phyloP scores from a whole-genome alignment of 2,888 invertebrate species.

The Ligdia adustata region DNA sequence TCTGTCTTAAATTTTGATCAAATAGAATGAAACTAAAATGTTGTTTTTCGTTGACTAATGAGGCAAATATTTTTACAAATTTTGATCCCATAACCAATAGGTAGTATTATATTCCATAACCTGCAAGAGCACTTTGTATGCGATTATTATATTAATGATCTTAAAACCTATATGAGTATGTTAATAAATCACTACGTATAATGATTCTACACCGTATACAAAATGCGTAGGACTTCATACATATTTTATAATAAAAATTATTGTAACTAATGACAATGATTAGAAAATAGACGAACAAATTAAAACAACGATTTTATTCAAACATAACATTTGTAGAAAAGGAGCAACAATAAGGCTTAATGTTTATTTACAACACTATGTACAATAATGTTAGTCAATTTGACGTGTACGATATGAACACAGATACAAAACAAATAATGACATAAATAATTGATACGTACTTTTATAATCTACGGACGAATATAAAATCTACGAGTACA shows the following conservation, averaged over 20 bases:
- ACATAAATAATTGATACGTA: constrained; percentile 17
- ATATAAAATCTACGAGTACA: too few species aligned
- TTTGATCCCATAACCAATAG: constrained; percentile 26
- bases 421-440: background rate
- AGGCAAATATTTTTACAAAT: constrained; percentile 32
- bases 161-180: too few species aligned
- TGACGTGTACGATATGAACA: constrained; percentile 9
- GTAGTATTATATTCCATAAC: constrained; percentile 21
- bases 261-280: constrained; percentile 11
- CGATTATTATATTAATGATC: constrained; percentile 13
- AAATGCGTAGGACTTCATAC: constrained; percentile 6
- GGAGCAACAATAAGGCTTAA: constrained; percentile 13
- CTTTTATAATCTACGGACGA: constrained; percentile 1
- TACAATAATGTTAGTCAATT: constrained; percentile 15
- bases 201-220: constrained; percentile 17
- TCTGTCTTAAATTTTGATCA: too few species aligned
- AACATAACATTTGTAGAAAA: constrained; percentile 13
- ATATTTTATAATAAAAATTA: constrained; percentile 1
- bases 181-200: constrained; percentile 6
- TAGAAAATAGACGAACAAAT: constrained; percentile 20
- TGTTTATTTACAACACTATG: constrained; percentile 19
- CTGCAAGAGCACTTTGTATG: constrained; percentile 28
- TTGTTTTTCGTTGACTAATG: too few species aligned
- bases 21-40: too few species aligned
- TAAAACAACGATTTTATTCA: constrained; percentile 16